These are phyloP conservation scores for Troglohyphantes excavatus DNA, from an alignment of 2,888 invertebrate species.

Conservation along the genomic window DNA sequence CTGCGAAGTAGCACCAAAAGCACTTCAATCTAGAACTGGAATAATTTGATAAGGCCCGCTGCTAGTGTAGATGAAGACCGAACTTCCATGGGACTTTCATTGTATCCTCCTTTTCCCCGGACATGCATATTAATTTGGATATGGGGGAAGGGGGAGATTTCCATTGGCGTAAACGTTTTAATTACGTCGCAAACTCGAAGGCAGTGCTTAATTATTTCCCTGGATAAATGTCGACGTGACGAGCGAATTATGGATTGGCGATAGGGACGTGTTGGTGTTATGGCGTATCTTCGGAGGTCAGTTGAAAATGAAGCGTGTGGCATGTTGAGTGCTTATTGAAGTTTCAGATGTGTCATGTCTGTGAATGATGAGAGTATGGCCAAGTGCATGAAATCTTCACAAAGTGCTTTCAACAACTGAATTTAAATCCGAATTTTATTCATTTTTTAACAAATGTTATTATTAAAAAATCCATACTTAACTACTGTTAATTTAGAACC, in stretches of 20 bases:
- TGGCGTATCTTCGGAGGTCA: background rate
- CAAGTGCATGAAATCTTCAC: too few relatives aligned
- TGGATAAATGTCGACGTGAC: constrained; percentile 43
- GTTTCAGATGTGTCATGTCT: too few relatives aligned
- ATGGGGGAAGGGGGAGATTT: constrained; percentile 6
- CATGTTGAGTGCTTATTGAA: too few relatives aligned
- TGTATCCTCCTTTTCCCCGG: constrained; percentile 57
- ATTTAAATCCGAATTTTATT: too few relatives aligned
- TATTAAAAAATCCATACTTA: too few relatives aligned
- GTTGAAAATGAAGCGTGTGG: background rate
- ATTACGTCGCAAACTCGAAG: constrained; percentile 37
- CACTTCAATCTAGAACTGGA: constrained; percentile 36
- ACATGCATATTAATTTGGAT: constrained; percentile 68
- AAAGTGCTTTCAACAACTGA: too few relatives aligned
- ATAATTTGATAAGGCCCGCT: constrained; percentile 58
- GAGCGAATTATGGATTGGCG: background rate
- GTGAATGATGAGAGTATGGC: too few relatives aligned
- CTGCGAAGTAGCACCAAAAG: constrained; percentile 33
- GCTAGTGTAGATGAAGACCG: background rate
- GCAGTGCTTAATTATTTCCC: constrained; percentile 63
- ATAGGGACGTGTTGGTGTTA: background rate
- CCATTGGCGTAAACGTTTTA: constrained; percentile 68
- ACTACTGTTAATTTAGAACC: too few relatives aligned
- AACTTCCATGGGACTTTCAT: background rate
- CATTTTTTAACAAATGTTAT: too few relatives aligned